phyloP scores from a whole-genome alignment of 2,113 vertebrate genomes.

The Merops nubicus region DNA sequence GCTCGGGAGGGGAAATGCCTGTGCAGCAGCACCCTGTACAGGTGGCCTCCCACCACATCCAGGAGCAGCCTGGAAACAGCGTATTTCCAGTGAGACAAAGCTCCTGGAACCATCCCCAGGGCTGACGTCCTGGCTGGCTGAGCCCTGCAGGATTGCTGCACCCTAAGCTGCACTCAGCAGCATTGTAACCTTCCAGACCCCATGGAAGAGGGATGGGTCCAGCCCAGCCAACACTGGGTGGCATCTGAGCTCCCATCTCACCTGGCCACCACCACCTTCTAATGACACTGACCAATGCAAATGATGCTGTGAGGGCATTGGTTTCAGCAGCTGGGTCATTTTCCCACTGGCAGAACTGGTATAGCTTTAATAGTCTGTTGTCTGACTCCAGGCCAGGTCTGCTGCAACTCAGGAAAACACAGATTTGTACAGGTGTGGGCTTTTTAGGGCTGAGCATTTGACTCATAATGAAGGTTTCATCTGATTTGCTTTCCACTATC shows the following conservation, averaged over 20 bases:
- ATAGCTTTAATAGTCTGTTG: background rate
- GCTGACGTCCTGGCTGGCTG: background rate
- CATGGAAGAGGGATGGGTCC: background rate
- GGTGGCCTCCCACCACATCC: background rate
- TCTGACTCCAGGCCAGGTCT: background rate
- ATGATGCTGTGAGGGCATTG: background rate
- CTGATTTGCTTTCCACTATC: background rate
- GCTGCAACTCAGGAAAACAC: background rate
- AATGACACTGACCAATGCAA: background rate
- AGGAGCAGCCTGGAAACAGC: background rate
- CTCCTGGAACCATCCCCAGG: fast-evolving
- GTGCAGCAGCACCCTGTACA: background rate
- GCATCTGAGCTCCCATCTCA: background rate
- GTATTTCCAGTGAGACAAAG: background rate
- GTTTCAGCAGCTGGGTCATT: background rate
- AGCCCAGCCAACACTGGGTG: background rate
- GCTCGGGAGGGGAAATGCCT: background rate
- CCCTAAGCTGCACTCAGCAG: background rate
- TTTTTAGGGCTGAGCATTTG: background rate
- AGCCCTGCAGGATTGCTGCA: background rate
- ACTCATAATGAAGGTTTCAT: background rate
- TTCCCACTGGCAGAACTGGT: background rate
- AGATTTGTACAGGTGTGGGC: background rate
- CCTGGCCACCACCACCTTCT: background rate
- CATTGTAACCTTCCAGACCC: background rate